Percentiles rank a stretch among this genome's conserved stretches.
These are phyloP conservation scores for Campoletis sonorensis DNA, from an alignment of 1,140 invertebrate genomes.

Conservation along the genomic window DNA sequence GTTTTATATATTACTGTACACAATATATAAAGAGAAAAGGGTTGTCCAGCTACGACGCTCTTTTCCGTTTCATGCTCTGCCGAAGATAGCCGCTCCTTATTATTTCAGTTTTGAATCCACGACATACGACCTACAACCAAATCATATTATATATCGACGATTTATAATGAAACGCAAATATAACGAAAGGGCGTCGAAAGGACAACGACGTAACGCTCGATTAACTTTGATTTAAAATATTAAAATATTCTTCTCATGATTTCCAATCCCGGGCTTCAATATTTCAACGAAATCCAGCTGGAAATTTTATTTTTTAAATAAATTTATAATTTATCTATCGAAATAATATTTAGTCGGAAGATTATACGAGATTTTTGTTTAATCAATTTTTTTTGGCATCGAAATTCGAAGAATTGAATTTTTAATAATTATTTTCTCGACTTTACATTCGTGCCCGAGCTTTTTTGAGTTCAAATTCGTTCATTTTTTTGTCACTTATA, in stretches of 20 bases:
- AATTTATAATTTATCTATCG: too few species aligned
- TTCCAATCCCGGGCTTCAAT: too few species aligned
- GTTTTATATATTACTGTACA: neutral
- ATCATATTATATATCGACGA: neutral
- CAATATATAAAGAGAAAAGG: constrained; percentile 45
- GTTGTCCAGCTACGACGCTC: constrained; percentile 57
- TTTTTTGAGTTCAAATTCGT: too few species aligned
- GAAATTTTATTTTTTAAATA: neutral
- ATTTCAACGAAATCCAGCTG: neutral
- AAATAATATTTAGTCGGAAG: too few species aligned
- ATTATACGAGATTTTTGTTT: too few species aligned
- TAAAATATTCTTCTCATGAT: constrained; percentile 25
- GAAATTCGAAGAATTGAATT: too few species aligned
- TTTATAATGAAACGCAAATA: neutral
- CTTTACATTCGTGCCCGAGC: too few species aligned
- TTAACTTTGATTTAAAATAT: neutral
- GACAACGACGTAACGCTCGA: neutral
- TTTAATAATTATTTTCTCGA: too few species aligned
- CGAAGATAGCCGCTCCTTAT: constrained; percentile 67
- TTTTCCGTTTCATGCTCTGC: constrained; percentile 71
- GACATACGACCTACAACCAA: neutral
- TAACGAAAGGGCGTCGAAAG: neutral
- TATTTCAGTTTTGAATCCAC: constrained; percentile 57
- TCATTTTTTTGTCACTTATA: too few species aligned
- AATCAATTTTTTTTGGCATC: too few species aligned